A percentile compares a stretch with the other conserved stretches of the same genome.
Evolutionary conservation across 2,113 vertebrate species (phyloP).

Genomic region (pig (Sus scrofa)): T2T-Sscrofa CM000830.6:93447501-93448000

Average conservation of each 20-base stretch:
- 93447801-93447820: slow-evolving; percentile 15
- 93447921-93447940: too few species aligned
- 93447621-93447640: not conserved
- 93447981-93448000: too few species aligned
- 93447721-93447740: slow-evolving; percentile 56
- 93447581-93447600: slow-evolving; percentile 38
- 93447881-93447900: too few species aligned
- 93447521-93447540: slow-evolving; percentile 21
- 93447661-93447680: not conserved
- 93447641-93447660: not conserved
- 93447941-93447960: too few species aligned
- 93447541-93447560: not conserved
- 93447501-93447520: slow-evolving; percentile 31
- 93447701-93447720: slow-evolving; percentile 34
- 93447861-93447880: not conserved
- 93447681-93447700: not conserved
- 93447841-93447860: slow-evolving; percentile 41
- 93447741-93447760: not conserved
- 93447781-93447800: slow-evolving; percentile 49
- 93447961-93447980: too few species aligned
- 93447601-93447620: not conserved
- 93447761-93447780: not conserved
- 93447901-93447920: too few species aligned
- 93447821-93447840: not conserved
- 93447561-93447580: not conserved